A percentile compares a stretch with the other conserved stretches of the same genome.
Evolutionary conservation across 2,888 invertebrate genomes (phyloP).

Genomic region (Chymomyza procnemis): DNA sequence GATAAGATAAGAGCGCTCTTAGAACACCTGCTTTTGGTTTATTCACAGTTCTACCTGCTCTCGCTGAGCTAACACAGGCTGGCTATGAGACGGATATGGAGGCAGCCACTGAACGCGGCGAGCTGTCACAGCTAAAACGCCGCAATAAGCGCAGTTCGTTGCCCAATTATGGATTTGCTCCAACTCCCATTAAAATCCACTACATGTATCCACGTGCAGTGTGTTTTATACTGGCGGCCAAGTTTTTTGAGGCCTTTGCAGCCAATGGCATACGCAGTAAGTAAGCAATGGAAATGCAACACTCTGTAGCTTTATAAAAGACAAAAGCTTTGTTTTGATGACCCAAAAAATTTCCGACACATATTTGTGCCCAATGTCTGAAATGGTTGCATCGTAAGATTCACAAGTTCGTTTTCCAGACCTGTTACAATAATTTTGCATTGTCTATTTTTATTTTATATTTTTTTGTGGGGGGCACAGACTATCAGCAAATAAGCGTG

Average conservation of each 20-base stretch:
- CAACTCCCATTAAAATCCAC: slow-evolving; percentile 51
- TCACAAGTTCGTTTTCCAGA: not conserved
- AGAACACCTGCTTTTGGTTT: not conserved
- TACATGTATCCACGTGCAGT: slow-evolving; percentile 77
- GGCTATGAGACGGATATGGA: slow-evolving; percentile 13
- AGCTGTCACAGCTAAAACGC: slow-evolving; percentile 34
- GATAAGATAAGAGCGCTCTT: slow-evolving; percentile 9
- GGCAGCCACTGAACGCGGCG: not conserved
- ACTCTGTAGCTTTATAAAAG: not conserved
- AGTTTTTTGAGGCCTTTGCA: slow-evolving; percentile 78
- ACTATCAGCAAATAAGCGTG: slow-evolving; percentile 41
- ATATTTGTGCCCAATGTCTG: not conserved
- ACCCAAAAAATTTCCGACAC: not conserved
- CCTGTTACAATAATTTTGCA: slow-evolving; percentile 43
- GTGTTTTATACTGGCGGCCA: slow-evolving; percentile 73
- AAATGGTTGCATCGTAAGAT: not conserved
- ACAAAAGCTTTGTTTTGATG: not conserved
- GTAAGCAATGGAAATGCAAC: slow-evolving; percentile 32
- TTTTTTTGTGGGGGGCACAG: slow-evolving; percentile 10
- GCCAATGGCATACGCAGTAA: slow-evolving; percentile 79
- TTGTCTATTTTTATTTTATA: slow-evolving; percentile 28
- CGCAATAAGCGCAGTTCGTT: slow-evolving; percentile 40
- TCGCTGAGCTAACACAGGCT: slow-evolving; percentile 55
- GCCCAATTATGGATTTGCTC: slow-evolving; percentile 65
- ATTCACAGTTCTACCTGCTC: slow-evolving; percentile 63